These are phyloP conservation scores for Ptychochromis oligacanthus DNA, from an alignment of 2,113 vertebrate genomes.

Conservation along the genomic window DNA sequence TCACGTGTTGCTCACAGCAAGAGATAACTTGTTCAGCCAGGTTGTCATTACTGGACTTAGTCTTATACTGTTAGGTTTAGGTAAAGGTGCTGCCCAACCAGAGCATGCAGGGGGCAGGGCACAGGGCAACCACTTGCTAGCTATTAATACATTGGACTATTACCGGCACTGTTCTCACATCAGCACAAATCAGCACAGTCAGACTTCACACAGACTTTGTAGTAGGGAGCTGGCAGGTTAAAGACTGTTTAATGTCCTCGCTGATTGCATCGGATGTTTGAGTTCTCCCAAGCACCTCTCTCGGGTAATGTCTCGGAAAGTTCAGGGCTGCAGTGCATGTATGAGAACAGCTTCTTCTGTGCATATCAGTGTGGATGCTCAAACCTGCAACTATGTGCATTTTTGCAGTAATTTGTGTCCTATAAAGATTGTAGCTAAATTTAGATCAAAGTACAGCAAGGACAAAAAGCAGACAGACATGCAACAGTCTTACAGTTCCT, in stretches of 20 bases:
- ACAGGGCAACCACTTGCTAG: neutral
- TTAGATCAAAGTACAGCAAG: neutral
- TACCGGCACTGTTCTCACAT: neutral
- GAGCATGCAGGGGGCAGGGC: neutral
- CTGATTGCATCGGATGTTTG: neutral
- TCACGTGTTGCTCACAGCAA: neutral
- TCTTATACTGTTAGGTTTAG: no score
- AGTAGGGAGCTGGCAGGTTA: neutral
- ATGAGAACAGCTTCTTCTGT: neutral
- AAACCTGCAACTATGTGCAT: slow-evolving; percentile 7
- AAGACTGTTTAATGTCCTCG: slow-evolving; percentile 5
- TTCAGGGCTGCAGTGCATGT: neutral
- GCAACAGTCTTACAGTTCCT: neutral
- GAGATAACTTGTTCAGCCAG: neutral
- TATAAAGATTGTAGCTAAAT: neutral
- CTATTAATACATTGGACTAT: neutral
- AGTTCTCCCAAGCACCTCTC: neutral
- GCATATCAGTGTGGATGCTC: neutral
- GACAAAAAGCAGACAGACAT: neutral
- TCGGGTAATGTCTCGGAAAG: slow-evolving; percentile 1
- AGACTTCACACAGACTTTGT: neutral
- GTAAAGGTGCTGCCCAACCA: no score
- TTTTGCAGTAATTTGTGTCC: slow-evolving; percentile 26
- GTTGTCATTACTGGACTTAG: neutral
- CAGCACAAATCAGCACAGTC: neutral